phyloP scores from a whole-genome alignment of 2,113 vertebrate species.

The Saccopteryx bilineata region DNA sequence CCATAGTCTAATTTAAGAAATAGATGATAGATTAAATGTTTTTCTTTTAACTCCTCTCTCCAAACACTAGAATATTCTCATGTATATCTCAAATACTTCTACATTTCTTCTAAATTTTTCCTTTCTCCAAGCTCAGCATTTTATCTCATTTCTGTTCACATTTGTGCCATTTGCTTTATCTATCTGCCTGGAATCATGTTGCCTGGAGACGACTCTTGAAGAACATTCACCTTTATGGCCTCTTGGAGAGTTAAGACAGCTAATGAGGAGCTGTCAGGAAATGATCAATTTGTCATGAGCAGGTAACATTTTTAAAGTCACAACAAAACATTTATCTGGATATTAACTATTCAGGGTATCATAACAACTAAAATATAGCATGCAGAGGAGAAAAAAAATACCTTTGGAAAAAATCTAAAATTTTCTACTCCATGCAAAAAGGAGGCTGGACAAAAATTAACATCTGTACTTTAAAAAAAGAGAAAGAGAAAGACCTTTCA shows the following conservation, averaged over 20 bases:
- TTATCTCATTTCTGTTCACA: conserved; percentile 55
- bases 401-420: background rate
- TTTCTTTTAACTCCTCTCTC: conserved; percentile 36
- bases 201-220: conserved; percentile 67
- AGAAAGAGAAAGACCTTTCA: background rate
- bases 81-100: background rate
- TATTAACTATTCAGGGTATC: background rate
- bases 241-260: conserved; percentile 47
- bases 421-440: background rate
- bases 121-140: background rate
- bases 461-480: background rate
- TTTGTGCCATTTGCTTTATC: conserved; percentile 37
- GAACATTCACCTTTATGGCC: background rate
- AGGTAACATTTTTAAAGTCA: conserved; percentile 31
- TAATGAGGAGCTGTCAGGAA: conserved; percentile 47
- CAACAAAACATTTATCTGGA: conserved; percentile 38
- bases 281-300: conserved; percentile 15
- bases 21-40: conserved; percentile 1
- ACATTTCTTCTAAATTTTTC: background rate
- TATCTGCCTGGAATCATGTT: conserved; percentile 53
- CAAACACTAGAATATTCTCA: background rate
- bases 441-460: background rate
- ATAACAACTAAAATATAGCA: background rate
- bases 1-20: background rate
- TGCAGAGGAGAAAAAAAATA: background rate